Evolutionary conservation across 2,888 invertebrate species (phyloP), one percentile per base, ranked within the genome.

Genomic region (Caenorhabditis sp.): DNA sequence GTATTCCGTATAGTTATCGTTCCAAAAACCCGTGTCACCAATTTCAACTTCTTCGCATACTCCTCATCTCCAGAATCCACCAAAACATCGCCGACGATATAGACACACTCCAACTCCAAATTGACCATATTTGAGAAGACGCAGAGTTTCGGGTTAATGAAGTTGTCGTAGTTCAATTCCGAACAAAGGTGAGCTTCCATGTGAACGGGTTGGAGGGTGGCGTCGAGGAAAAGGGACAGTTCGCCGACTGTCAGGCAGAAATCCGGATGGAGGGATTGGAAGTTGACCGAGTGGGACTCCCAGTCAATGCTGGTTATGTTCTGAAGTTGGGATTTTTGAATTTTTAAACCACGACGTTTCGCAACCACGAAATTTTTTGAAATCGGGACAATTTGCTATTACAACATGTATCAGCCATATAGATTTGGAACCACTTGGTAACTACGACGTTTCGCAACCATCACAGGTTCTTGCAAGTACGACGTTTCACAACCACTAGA

Each of bases 171-270:
- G 13, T 28, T 50, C 40, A 26, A 1, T 20, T 50, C 60, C n/a
- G 55, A 13, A 26, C 70, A 71, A 20, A 44, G 62, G 4, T 44
- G 40, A 5, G 61, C 70, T 22, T 71, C 24, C 18, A 61, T 35
- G 35, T 37, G 3, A 9, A 13, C 9, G 37, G 37, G 8, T 22
- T 3, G 2, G 2, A 20, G 20, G 8, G 61, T 28, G 26, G 4
- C 5, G 1, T 9, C 5, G 2, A 61, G 8, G 4, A 71, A 44
- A 1, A 37, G 3, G 2, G 13, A 32, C 61, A 71, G 61, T 44
- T 71, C 71, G 5, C 32, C 44, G 18, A 62, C 44, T 9, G 53
- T 61, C 9, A 71, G 5, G 28, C 71, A 71, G 11, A 71, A 71
- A n/a, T 71, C 71, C 3, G 61, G 71, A n/a, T 71, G 71, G 6